Percentiles rank a stretch among this genome's conserved stretches.
phyloP scores from a whole-genome alignment of 2,888 invertebrate species.

The Ctenicera cuprea region DNA sequence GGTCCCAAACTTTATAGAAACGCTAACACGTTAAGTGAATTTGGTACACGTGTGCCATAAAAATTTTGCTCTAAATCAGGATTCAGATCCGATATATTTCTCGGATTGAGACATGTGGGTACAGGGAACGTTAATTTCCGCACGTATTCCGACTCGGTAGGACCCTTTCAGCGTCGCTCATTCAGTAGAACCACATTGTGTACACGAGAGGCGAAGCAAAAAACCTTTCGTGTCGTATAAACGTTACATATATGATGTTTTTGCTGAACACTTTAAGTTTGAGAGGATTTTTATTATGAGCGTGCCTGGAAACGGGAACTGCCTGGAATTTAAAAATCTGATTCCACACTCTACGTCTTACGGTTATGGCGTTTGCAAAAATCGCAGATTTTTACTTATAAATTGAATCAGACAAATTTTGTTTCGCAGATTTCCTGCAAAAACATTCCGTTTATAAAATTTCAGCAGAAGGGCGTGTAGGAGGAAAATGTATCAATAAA shows the following conservation, averaged over 20 bases:
- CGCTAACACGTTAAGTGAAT: neutral
- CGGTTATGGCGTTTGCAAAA: neutral
- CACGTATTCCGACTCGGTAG: slow-evolving; percentile 38
- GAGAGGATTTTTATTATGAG: slow-evolving; percentile 23
- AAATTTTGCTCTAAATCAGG: slow-evolving; percentile 45
- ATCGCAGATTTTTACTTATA: slow-evolving; percentile 3
- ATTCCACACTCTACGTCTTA: neutral
- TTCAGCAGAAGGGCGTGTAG: neutral
- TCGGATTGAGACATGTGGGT: slow-evolving; percentile 52
- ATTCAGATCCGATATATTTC: slow-evolving; percentile 52
- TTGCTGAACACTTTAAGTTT: slow-evolving; percentile 34
- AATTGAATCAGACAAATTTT: slow-evolving; percentile 11
- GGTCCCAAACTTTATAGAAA: neutral
- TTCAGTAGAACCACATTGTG: slow-evolving; percentile 42
- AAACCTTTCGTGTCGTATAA: slow-evolving; percentile 40
- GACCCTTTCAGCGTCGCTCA: slow-evolving; percentile 39
- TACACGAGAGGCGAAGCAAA: slow-evolving; percentile 41
- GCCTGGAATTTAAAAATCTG: slow-evolving; percentile 26
- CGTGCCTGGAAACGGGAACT: slow-evolving; percentile 4
- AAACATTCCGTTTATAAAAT: too few relatives aligned
- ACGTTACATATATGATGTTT: slow-evolving; percentile 39
- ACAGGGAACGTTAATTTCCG: slow-evolving; percentile 58
- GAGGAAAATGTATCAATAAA: too few relatives aligned
- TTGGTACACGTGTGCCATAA: slow-evolving; percentile 20
- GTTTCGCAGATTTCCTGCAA: too few relatives aligned